These are phyloP conservation scores for Brachionus angularis DNA, from an alignment of 1,140 invertebrate species.

Conservation along the genomic window DNA sequence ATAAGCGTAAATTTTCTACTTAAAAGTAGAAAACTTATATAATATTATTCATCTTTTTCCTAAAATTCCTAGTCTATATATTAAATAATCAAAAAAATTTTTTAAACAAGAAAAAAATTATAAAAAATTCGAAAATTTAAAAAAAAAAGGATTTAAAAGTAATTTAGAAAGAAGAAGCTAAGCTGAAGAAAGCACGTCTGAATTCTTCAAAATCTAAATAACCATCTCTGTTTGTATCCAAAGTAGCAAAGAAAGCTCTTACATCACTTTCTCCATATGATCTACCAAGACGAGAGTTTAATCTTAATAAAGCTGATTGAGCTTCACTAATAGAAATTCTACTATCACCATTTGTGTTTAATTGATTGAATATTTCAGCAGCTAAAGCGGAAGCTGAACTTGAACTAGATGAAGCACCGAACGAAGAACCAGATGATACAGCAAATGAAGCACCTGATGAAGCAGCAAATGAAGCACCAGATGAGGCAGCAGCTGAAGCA, in stretches of 20 bases:
- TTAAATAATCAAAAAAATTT: too few relatives aligned
- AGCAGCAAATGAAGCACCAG: too few relatives aligned
- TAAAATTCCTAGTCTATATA: too few relatives aligned
- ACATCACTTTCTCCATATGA: conserved; percentile 29
- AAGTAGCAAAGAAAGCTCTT: not conserved
- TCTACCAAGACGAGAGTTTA: conserved; percentile 33
- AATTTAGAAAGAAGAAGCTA: too few relatives aligned
- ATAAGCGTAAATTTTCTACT: too few relatives aligned
- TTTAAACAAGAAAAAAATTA: not conserved
- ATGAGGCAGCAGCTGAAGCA: conserved; percentile 18
- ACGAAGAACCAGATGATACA: conserved; percentile 7
- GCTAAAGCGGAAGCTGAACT: conserved; percentile 28
- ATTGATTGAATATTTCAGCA: conserved; percentile 26
- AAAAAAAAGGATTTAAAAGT: too few relatives aligned
- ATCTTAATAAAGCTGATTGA: conserved; percentile 17
- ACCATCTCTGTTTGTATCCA: conserved; percentile 35
- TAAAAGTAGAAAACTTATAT: too few relatives aligned
- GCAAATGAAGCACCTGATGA: not conserved
- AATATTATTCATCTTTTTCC: too few relatives aligned
- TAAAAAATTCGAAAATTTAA: too few relatives aligned
- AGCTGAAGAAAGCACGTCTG: conserved; percentile 12
- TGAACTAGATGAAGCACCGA: conserved; percentile 9
- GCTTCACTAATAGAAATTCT: conserved; percentile 20
- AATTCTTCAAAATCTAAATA: conserved; percentile 16
- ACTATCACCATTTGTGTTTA: not conserved